Conservation (phyloP, 2,888 invertebrate genomes). For the Boloria selene region DNA sequence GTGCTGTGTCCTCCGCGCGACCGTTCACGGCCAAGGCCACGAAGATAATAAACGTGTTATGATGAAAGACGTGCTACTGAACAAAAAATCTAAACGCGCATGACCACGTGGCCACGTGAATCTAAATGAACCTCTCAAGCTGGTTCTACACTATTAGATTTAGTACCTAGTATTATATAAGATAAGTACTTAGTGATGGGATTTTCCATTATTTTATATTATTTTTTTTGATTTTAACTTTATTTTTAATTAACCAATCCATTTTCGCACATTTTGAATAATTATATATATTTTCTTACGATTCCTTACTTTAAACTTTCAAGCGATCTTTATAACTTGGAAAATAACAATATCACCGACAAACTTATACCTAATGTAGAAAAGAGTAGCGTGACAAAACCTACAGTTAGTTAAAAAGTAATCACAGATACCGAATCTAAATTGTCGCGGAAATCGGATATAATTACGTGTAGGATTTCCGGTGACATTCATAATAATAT, state of each 20-base stretch:
- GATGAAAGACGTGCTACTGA: slow-evolving; percentile 69
- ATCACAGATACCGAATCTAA: slow-evolving; percentile 15
- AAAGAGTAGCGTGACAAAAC: slow-evolving; percentile 51
- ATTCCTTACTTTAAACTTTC: too few relatives aligned
- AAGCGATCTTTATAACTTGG: slow-evolving; percentile 61
- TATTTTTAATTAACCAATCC: too few relatives aligned
- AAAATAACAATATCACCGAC: slow-evolving; percentile 66
- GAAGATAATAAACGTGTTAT: slow-evolving; percentile 73
- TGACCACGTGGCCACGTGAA: slow-evolving; percentile 64
- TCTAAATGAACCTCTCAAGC: slow-evolving; percentile 58
- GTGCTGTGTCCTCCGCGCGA: slow-evolving; percentile 62
- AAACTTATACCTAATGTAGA: slow-evolving; percentile 51
- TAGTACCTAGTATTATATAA: too few relatives aligned
- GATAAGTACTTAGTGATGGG: too few relatives aligned
- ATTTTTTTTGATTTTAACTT: too few relatives aligned
- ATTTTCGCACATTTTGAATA: too few relatives aligned
- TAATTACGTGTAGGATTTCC: slow-evolving; percentile 11
- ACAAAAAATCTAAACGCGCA: slow-evolving; percentile 38
- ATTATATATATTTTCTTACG: too few relatives aligned
- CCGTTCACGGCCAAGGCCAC: slow-evolving; percentile 81
- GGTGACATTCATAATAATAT: neutral
- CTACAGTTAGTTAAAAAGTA: neutral
- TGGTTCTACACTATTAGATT: too few relatives aligned
- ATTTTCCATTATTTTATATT: too few relatives aligned
- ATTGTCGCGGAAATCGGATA: slow-evolving; percentile 13